Evolutionary conservation across 1,140 invertebrate genomes (phyloP), one percentile per base, ranked within the genome.

Genomic region (Acyrthosiphon pisum): DNA sequence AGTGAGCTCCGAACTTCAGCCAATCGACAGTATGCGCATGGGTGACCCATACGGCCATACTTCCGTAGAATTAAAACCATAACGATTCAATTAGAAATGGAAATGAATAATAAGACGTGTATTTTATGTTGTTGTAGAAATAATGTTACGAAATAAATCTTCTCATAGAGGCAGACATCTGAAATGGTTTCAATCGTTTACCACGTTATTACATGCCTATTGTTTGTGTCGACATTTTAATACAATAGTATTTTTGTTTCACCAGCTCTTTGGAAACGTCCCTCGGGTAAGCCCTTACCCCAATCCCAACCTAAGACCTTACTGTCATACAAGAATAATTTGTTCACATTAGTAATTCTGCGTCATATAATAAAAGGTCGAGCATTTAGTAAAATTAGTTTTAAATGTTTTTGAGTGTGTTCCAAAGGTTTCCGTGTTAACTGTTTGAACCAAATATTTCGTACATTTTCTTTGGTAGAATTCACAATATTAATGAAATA

Each of bases 181-280:
- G 44, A 87, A 87, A 87, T 23, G 44, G 41, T 86, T 86, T 86
- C 37, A 87, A 87, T 87, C 46, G 44, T 87, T 48, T 22, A 48
- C 46, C 46, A 7, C 86, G 46, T 35, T 48, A 30, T 48, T 50
- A 87, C 46, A 18, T 48, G 46, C 50, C 44, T 87, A 76, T 87
- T 87, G 46, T 87, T 53, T 53, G 87, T 53, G 87, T 53, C 87
- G 22, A 89, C 87, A 89, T 89, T 89, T 89, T 53, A 30, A 89
- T 89, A 89, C 48, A 89, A 89, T 89, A 50, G n/a, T 8, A 89
- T 89, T 89, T 89, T 89, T n/a, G 48, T 89, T 89, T 37, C 35
- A 23, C 87, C 35, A 53, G 11, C 48, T n/a, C 87, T 53, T 89
- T 53, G 48, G 22, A 53, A 89, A 89, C 14, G 20, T 89, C 86